Base-by-base conservation (phyloP, 2,797 vertebrate species). In the Naso thynnoides region DNA sequence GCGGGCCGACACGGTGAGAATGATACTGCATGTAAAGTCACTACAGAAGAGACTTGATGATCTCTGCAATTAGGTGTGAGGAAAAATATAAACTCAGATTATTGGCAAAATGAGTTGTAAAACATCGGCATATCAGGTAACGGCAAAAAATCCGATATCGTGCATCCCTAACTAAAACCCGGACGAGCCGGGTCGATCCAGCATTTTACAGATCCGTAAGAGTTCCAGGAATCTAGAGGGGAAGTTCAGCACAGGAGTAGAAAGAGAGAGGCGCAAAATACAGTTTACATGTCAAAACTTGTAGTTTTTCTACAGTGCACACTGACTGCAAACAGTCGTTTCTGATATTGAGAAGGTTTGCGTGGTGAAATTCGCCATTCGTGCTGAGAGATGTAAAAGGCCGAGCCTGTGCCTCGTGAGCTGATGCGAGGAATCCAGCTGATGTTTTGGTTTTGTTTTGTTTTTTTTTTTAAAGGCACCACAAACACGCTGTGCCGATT, bases 221-320 rank as follows among this genome's bases (percentile, higher is more conserved):
- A 69, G 73, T 67, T 70, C 80, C 65, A 74, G 82, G 75, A 78
- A 81, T 88, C 75, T 78, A 88, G 86, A 83, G 52, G 70, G 86
- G 77, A 82, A 79, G 83, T 81, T 92, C 77, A 88, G 86, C 85
- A 67, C 81, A 86, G 79, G 83, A 91, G 86, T 87, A 89, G 74
- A 92, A 91, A 90, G 75, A 86, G 76, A 79, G 79, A 85, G 87
- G 85, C 42, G 85, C 83, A 85, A 85, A 85, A 83, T 78, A 91
- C 88, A 90, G 86, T 84, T 89, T 85, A 91, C 78, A 84, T 54
- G 79, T 86, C 70, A 77, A 72, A 71, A 80, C 69, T 57, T 64
- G 1, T 58, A 21, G 4, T 82, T 89, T 83, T 92, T 91, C 86
- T 92, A 91, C 90, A 92, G 92, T 92, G 92, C 91, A 90, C 83